Evolutionary conservation across 2,888 invertebrate genomes (phyloP).

Genomic region (Mythimna pallens): DNA sequence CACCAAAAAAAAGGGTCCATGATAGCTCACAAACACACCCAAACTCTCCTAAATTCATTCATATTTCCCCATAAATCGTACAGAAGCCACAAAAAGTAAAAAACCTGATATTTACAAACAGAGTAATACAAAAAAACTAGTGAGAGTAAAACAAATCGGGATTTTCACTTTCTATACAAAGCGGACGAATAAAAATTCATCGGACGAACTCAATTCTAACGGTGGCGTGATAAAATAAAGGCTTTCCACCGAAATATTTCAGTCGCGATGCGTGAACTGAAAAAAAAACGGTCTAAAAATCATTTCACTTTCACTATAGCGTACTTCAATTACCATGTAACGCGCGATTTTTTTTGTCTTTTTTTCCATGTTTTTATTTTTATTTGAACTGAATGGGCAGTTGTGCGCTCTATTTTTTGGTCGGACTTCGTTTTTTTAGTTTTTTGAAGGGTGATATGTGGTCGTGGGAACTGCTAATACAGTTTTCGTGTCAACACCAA

Average conservation of each 20-base stretch:
- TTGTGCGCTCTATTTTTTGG: slow-evolving; percentile 24
- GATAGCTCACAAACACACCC: not conserved
- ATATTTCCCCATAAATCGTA: slow-evolving; percentile 43
- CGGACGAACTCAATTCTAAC: slow-evolving; percentile 68
- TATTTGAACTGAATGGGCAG: slow-evolving; percentile 48
- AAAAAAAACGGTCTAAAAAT: slow-evolving; percentile 57
- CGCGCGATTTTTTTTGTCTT: slow-evolving; percentile 46
- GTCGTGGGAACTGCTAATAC: slow-evolving; percentile 14
- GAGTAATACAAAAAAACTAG: slow-evolving; percentile 31
- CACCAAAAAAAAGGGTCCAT: not conserved
- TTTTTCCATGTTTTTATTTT: slow-evolving; percentile 57
- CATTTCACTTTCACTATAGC: slow-evolving; percentile 59
- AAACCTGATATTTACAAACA: slow-evolving; percentile 56
- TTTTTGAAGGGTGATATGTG: slow-evolving; percentile 24
- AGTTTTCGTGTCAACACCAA: slow-evolving; percentile 12
- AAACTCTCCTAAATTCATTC: slow-evolving; percentile 37
- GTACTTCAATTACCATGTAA: slow-evolving; percentile 65
- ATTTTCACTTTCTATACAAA: slow-evolving; percentile 70
- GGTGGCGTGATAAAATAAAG: slow-evolving; percentile 61
- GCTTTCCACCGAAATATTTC: slow-evolving; percentile 62
- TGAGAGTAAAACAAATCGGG: slow-evolving; percentile 58
- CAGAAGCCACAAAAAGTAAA: slow-evolving; percentile 36
- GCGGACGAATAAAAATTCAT: slow-evolving; percentile 66
- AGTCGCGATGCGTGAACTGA: slow-evolving; percentile 51
- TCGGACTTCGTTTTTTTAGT: slow-evolving; percentile 25